Conservation (phyloP, 2,888 invertebrate species). For the Athripsodes cinereus region DNA sequence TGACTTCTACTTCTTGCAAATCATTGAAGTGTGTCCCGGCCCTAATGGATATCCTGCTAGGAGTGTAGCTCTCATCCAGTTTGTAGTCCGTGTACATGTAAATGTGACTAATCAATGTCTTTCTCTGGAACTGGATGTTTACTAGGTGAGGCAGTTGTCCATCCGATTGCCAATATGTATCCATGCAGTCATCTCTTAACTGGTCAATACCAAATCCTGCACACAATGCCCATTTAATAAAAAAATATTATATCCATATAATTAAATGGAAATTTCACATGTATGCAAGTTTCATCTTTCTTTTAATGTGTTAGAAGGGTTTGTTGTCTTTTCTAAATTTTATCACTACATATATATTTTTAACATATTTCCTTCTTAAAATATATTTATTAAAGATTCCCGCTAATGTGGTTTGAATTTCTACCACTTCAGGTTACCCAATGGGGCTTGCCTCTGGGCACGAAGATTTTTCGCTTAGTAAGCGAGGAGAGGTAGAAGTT, state of each 20-base stretch:
- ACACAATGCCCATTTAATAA: slow-evolving; percentile 21
- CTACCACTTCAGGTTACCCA: too few species aligned
- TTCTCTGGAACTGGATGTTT: slow-evolving; percentile 92
- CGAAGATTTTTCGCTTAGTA: too few species aligned
- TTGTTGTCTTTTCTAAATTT: too few species aligned
- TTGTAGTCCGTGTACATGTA: slow-evolving; percentile 98
- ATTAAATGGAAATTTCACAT: too few species aligned
- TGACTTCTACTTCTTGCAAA: slow-evolving; percentile 90
- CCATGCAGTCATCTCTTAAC: slow-evolving; percentile 88
- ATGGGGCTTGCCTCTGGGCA: too few species aligned
- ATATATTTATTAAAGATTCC: too few species aligned
- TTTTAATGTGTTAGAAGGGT: too few species aligned
- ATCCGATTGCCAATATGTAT: slow-evolving; percentile 99
- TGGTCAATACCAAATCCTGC: slow-evolving; percentile 97
- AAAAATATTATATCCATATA: too few species aligned
- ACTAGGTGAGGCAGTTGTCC: slow-evolving; percentile 97
- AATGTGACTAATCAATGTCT: slow-evolving; percentile 91
- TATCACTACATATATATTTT: not conserved
- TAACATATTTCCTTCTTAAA: too few species aligned
- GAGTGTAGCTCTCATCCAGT: slow-evolving; percentile 97
- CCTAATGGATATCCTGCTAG: slow-evolving; percentile 86
- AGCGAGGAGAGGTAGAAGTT: too few species aligned
- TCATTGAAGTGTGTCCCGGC: slow-evolving; percentile 97
- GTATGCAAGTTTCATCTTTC: too few species aligned
- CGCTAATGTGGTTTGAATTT: too few species aligned